phyloP scores from a whole-genome alignment of 2,797 vertebrate species.

The Gephyroberyx darwinii region DNA sequence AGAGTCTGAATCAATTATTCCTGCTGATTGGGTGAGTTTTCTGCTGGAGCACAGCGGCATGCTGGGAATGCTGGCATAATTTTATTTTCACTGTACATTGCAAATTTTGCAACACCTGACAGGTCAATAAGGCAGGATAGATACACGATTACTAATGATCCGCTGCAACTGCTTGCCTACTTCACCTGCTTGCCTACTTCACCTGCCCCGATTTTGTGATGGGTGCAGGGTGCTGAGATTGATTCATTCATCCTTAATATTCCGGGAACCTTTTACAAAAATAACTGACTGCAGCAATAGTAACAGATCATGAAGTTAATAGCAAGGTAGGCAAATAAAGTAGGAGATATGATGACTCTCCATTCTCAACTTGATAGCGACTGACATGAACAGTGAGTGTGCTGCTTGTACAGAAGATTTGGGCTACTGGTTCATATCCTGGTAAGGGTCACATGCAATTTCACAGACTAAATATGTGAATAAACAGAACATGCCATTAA shows the following conservation, averaged over 20 bases:
- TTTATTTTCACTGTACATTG: conserved; percentile 35
- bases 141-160: conserved; percentile 28
- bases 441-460: not conserved
- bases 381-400: not conserved
- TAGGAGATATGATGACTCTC: not conserved
- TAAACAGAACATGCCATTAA: not conserved
- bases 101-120: conserved; percentile 33
- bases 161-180: not conserved
- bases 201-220: not conserved
- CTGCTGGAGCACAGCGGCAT: not conserved
- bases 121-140: conserved; percentile 31
- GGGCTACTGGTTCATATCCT: too few species aligned
- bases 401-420: too few species aligned
- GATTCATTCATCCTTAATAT: conserved; percentile 11
- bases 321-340: conserved; percentile 17
- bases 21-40: conserved; percentile 27
- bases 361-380: conserved; percentile 1
- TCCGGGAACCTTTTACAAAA: conserved; percentile 11
- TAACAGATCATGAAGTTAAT: conserved; percentile 16
- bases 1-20: conserved; percentile 51
- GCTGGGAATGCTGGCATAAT: conserved; percentile 12
- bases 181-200: conserved; percentile 4
- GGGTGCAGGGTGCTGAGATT: conserved; percentile 11
- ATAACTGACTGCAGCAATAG: not conserved
- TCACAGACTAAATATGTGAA: not conserved